Evolutionary conservation across 2,113 vertebrate genomes (phyloP).

Genomic region (Trogon melanurus): DNA sequence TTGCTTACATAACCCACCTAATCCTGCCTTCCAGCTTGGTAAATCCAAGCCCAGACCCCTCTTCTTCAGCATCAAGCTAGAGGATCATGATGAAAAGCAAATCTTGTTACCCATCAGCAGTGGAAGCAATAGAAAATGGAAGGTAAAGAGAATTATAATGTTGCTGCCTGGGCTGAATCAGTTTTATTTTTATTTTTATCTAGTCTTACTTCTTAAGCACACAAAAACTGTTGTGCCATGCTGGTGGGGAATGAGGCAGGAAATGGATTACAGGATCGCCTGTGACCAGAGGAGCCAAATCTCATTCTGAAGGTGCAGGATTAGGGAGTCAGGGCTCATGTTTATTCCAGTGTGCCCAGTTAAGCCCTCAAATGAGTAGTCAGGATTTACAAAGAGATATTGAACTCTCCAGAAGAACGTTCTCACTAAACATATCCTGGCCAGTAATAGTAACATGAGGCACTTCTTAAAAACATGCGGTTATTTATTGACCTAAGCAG

Average conservation of each 20-base stretch:
- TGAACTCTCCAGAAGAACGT: background rate
- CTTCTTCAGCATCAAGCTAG: background rate
- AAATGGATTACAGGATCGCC: background rate
- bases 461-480: background rate
- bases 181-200: slow-evolving; percentile 13
- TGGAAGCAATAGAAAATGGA: background rate
- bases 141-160: background rate
- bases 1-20: slow-evolving; percentile 28
- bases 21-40: background rate
- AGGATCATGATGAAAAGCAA: slow-evolving; percentile 36
- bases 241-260: background rate
- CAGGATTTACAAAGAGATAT: background rate
- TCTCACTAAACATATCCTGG: background rate
- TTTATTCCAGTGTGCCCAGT: background rate
- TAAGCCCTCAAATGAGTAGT: background rate
- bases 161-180: background rate
- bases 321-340: background rate
- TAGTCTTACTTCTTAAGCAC: background rate
- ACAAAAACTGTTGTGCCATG: background rate
- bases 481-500: slow-evolving; percentile 1
- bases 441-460: background rate
- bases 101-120: background rate
- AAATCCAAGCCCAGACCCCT: background rate
- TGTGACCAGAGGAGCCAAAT: rapidly evolving
- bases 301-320: background rate